phyloP scores from a whole-genome alignment of 2,113 vertebrate genomes.

The Anthoscopus minutus region DNA sequence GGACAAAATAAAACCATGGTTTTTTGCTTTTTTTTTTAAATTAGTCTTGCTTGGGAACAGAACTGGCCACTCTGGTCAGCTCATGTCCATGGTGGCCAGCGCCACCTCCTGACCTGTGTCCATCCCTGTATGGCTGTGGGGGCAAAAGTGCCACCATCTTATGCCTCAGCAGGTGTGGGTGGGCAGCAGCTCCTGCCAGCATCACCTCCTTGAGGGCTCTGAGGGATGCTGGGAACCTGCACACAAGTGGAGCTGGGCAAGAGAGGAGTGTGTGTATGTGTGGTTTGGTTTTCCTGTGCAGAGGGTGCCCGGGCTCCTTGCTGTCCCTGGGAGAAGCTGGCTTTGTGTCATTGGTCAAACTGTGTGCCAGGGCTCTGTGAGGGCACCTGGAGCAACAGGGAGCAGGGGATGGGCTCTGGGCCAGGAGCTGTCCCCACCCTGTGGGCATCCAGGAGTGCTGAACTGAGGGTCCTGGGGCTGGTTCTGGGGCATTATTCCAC shows the following conservation, averaged over 20 bases:
- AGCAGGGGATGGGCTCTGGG: too few species aligned
- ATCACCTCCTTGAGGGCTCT: rapidly evolving
- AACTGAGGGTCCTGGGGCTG: not conserved
- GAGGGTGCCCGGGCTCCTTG: not conserved
- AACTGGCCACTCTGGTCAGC: not conserved
- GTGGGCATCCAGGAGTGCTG: too few species aligned
- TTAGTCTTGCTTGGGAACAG: not conserved
- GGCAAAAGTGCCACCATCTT: rapidly evolving
- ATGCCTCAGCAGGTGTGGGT: rapidly evolving
- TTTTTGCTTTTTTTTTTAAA: not conserved
- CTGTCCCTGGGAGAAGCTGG: not conserved
- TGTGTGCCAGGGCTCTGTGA: rapidly evolving
- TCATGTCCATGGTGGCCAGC: rapidly evolving
- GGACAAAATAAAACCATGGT: not conserved
- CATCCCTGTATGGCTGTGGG: not conserved
- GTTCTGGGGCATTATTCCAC: rapidly evolving
- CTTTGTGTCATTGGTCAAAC: rapidly evolving
- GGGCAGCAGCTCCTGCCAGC: not conserved
- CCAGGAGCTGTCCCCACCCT: too few species aligned
- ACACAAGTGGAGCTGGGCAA: rapidly evolving
- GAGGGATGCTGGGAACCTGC: rapidly evolving
- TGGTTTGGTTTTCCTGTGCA: not conserved
- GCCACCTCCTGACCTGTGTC: rapidly evolving
- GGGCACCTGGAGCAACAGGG: not conserved
- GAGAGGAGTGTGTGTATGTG: not conserved